Conservation (phyloP, 2,888 invertebrate genomes). For the Eristalinus sepulchralis region DNA sequence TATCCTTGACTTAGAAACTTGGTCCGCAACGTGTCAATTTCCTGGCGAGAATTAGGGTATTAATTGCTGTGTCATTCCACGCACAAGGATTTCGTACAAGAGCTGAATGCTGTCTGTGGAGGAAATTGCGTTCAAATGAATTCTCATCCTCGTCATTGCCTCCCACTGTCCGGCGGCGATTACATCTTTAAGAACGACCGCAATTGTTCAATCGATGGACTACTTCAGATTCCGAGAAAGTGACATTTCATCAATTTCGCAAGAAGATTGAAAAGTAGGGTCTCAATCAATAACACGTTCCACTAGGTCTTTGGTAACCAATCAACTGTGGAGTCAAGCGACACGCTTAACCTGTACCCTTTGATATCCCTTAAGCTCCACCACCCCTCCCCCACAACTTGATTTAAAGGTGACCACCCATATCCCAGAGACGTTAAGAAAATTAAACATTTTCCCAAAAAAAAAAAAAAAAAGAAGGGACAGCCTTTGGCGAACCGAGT, state of each 20-base stretch:
- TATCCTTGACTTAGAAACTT: no score
- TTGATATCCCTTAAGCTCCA: not conserved
- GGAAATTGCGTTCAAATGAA: no score
- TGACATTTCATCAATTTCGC: not conserved
- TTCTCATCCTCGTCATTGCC: no score
- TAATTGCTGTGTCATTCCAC: no score
- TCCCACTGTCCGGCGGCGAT: no score
- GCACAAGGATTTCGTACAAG: no score
- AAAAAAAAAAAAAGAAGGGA: not conserved
- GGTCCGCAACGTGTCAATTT: no score
- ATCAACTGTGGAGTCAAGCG: not conserved
- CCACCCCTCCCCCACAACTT: not conserved
- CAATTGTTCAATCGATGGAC: no score
- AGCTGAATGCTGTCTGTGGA: no score
- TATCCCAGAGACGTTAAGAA: not conserved
- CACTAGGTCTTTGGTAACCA: not conserved
- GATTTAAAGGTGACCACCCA: not conserved
- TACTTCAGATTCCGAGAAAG: no score
- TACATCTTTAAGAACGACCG: no score
- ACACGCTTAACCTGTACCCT: not conserved
- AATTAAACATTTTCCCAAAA: not conserved
- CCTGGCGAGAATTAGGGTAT: no score
- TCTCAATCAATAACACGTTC: not conserved
- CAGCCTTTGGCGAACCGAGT: not conserved
- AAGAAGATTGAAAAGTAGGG: not conserved